phyloP scores from a whole-genome alignment of 2,888 invertebrate genomes.

The Tenthredo mesomela region DNA sequence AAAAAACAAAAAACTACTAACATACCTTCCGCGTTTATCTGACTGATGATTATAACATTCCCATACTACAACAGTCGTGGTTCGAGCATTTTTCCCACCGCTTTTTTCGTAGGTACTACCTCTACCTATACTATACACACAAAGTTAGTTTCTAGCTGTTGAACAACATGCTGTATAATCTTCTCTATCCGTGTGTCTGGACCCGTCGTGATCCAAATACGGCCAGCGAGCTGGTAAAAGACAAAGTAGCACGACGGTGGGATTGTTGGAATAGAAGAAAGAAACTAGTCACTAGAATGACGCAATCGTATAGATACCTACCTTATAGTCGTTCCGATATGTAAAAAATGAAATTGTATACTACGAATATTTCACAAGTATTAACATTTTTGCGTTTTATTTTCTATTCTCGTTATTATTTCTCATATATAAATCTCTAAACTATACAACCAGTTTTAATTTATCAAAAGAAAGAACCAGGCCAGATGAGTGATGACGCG shows the following conservation, averaged over 20 bases:
- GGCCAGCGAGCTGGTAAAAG: not conserved
- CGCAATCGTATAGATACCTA: not conserved
- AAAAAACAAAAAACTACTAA: not conserved
- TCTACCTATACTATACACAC: not conserved
- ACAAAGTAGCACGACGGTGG: slow-evolving; percentile 26
- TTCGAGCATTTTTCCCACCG: slow-evolving; percentile 10
- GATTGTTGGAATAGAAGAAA: slow-evolving; percentile 34
- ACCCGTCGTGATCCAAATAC: slow-evolving; percentile 37
- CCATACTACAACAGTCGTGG: not conserved
- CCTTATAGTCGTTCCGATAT: not conserved
- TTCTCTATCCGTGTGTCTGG: slow-evolving; percentile 3
- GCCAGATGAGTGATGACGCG: not conserved
- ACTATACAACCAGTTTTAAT: not conserved
- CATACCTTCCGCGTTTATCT: not conserved
- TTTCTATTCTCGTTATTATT: not conserved
- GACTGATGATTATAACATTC: slow-evolving; percentile 27
- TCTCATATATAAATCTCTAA: not conserved
- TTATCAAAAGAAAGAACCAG: not conserved
- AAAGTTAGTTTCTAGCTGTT: not conserved
- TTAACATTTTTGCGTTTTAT: not conserved
- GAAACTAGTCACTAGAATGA: slow-evolving; percentile 9
- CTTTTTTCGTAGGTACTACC: not conserved
- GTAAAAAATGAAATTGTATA: not conserved
- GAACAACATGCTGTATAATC: slow-evolving; percentile 25
- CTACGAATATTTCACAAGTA: not conserved